Base-by-base conservation (phyloP, 2,797 vertebrate genomes). In the Nothura maculosa region DNA sequence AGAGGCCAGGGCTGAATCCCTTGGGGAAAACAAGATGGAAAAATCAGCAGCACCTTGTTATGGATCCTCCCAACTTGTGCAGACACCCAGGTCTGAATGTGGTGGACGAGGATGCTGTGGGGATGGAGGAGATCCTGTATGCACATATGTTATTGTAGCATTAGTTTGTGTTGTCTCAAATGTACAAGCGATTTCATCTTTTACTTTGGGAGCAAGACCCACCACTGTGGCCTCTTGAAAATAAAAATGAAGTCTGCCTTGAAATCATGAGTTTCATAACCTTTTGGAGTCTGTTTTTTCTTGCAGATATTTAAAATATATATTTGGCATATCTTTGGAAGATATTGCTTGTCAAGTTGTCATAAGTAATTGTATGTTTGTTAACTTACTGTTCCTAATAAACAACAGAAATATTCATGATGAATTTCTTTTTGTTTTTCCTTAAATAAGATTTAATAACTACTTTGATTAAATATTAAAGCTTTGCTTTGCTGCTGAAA, bases 381-480 rank as follows among this genome's bases (percentile, higher is more conserved):
- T 77, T 91, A 91, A 92, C 87, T 94, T 92, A 78, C 10, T 81
- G 36, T 87, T 73, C 30, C 42, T 82, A 83, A 95, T 83, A 91
- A 95, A 78, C 86, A 90, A 85, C 77, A 24, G 27, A 93, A 94
- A 87, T 83, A 78, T 58, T 89, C 9, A 50, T 77, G 64, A 93
- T 32, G 9, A 72, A 72, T 93, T 95, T 77, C 2, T 34, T 70
- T 90, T 94, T 34, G 67, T 90, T 94, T 85, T 78, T 10, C n/a
- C 20, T 20, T n/a, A n/a, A 85, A 89, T 74, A 69, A 69, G 7
- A 67, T 25, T 84, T 87, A 80, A 30, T 93, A 88, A 64, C 48
- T 68, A 30, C 58, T 90, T 90, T 87, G 84, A 78, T 96, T 81
- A 93, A 96, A 90, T 90, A 83, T 89, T 96, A 89, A 94, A 87